Evolutionary conservation across 1,140 invertebrate species (phyloP), one percentile per base, ranked within the genome.

Genomic region (Drosophila lini): DNA sequence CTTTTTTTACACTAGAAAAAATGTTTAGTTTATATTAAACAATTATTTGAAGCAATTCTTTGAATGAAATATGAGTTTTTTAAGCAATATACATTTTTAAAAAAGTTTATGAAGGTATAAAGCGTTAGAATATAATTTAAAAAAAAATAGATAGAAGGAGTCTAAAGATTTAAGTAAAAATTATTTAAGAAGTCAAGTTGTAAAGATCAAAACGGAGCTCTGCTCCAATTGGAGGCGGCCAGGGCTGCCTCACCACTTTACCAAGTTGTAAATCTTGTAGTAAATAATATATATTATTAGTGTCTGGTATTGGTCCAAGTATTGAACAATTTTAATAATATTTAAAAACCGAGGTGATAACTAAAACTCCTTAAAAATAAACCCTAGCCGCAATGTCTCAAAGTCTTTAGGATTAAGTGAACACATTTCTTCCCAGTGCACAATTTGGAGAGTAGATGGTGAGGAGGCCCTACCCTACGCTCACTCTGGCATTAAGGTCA

Each of bases 401-500:
- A 13, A 3, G n/a, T 31, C 19, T 25, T n/a, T n/a, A 7, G 5
- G 8, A 7, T 3, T 25, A 13, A 32, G 5, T 7, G 1, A 0
- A 3, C 50, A 0, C 1, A 31, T 42, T 62, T 64, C 59, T 19
- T 36, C 7, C 13, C 2, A 62, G 57, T 65, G 57, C 32, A 11
- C 13, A 60, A 2, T 36, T 15, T 34, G 15, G 3, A 7, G 19
- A 50, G 11, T 6, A 22, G 28, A 31, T 28, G 50, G 8, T 13
- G 5, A 15, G n/a, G 13, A n/a, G 44, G 22, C 13, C 25, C 25
- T 28, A 8, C 22, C 16, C 11, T 22, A 42, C 31, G 40, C 53
- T 38, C 60, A 57, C 38, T 76, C 16, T n/a, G 11, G 32, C 62
- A 59, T 71, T 50, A 25, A 71, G 69, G 75, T 58, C 76, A 73